These are phyloP conservation scores for Caretta caretta DNA, from an alignment of 2,113 vertebrate species.

Conservation along the genomic window DNA sequence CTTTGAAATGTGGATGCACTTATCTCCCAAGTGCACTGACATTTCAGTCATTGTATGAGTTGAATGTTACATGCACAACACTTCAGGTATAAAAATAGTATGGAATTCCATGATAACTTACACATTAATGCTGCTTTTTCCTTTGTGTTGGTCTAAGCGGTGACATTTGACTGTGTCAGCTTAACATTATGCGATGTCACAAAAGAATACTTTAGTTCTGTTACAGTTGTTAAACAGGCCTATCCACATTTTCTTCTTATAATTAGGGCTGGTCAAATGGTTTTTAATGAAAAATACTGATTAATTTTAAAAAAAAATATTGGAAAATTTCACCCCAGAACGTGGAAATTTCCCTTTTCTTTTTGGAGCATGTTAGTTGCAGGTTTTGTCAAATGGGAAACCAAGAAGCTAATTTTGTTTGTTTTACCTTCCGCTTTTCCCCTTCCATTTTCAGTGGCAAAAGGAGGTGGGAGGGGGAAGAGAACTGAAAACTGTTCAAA, in stretches of 20 bases:
- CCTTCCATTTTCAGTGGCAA: neutral
- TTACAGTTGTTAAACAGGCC: neutral
- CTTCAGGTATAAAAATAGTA: neutral
- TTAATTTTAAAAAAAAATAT: neutral
- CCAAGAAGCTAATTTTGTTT: neutral
- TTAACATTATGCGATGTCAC: neutral
- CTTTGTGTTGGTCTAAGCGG: neutral
- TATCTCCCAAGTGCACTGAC: neutral
- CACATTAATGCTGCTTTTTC: neutral
- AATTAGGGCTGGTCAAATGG: neutral
- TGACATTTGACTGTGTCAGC: neutral
- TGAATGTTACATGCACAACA: neutral
- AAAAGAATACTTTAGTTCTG: neutral
- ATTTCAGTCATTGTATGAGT: neutral
- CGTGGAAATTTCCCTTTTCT: neutral
- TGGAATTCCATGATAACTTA: neutral
- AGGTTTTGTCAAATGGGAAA: conserved; percentile 13
- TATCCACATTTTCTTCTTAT: neutral
- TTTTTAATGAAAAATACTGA: neutral
- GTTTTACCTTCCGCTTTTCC: neutral
- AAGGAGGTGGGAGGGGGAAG: neutral
- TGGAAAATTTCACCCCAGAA: no score
- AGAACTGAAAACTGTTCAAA: neutral
- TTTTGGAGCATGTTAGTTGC: neutral
- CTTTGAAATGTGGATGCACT: neutral